Percentiles rank a stretch among this genome's conserved stretches.
phyloP scores from a whole-genome alignment of 2,888 invertebrate species.

The Synergus laeviventris region DNA sequence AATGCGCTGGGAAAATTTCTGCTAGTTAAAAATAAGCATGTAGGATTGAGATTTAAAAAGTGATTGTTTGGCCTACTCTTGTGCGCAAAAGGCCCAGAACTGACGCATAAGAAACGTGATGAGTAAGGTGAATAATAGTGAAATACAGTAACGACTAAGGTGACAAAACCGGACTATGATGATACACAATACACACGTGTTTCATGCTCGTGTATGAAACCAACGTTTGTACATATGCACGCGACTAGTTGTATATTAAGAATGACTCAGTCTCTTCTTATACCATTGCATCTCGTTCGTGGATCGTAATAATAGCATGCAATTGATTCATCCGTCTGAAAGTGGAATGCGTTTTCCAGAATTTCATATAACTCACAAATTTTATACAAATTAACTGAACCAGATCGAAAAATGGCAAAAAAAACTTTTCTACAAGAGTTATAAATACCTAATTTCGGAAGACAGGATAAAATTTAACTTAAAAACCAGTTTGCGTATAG shows the following conservation, averaged over 20 bases:
- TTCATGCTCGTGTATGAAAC: background rate
- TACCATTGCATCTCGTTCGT: slow-evolving; percentile 63
- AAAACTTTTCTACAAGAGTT: background rate
- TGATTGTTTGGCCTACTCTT: background rate
- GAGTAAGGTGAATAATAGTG: slow-evolving; percentile 1
- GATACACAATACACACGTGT: slow-evolving; percentile 25
- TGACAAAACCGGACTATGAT: slow-evolving; percentile 34
- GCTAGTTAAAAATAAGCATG: too few species aligned
- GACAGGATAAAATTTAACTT: too few species aligned
- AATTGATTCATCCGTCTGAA: slow-evolving; percentile 54
- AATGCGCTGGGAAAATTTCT: too few species aligned
- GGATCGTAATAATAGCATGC: slow-evolving; percentile 68
- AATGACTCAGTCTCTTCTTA: slow-evolving; percentile 68
- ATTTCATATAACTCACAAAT: background rate
- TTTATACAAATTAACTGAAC: background rate
- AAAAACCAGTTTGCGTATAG: too few species aligned
- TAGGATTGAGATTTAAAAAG: background rate
- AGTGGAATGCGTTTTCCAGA: slow-evolving; percentile 20
- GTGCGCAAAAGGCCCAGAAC: background rate
- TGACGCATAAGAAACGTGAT: slow-evolving; percentile 1
- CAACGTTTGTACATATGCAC: slow-evolving; percentile 3
- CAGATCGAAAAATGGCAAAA: background rate
- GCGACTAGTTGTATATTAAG: slow-evolving; percentile 41
- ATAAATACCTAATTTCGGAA: background rate
- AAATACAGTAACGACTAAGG: slow-evolving; percentile 11